A percentile compares a stretch with the other conserved stretches of the same genome.
These are phyloP conservation scores for Oncorhynchus nerka DNA, from an alignment of 2,113 vertebrate species.

Conservation along the genomic window DNA sequence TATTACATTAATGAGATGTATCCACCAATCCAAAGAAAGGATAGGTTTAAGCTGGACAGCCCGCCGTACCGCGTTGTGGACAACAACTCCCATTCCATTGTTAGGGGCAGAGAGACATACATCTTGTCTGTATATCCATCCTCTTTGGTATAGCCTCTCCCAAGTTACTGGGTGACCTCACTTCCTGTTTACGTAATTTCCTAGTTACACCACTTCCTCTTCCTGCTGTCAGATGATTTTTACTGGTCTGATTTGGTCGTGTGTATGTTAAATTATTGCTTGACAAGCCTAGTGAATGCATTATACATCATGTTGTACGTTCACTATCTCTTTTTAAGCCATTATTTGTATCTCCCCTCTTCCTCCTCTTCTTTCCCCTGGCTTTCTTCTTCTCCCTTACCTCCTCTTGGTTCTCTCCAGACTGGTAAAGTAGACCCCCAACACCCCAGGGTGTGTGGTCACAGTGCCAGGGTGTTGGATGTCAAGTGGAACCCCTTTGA, in stretches of 20 bases:
- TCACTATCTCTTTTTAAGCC: neutral
- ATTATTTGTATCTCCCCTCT: neutral
- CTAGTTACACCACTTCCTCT: too few relatives aligned
- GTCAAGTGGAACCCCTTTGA: slow-evolving; percentile 96
- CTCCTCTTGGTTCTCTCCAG: slow-evolving; percentile 58
- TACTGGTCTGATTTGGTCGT: neutral
- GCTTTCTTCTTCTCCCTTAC: neutral
- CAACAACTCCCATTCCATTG: too few relatives aligned
- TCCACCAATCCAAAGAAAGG: too few relatives aligned
- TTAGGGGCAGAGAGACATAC: too few relatives aligned
- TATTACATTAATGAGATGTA: too few relatives aligned
- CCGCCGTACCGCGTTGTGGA: too few relatives aligned
- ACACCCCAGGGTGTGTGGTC: slow-evolving; percentile 87
- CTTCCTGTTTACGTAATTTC: neutral
- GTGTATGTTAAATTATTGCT: neutral
- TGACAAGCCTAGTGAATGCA: neutral
- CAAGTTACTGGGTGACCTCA: neutral
- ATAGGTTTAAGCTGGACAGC: too few relatives aligned
- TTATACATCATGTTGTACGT: neutral
- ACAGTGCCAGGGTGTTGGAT: slow-evolving; percentile 85
- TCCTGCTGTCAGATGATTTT: too few relatives aligned
- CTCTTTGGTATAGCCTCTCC: too few relatives aligned
- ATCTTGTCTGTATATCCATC: too few relatives aligned
- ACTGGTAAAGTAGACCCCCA: slow-evolving; percentile 88
- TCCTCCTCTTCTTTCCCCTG: too few relatives aligned